Base-by-base conservation (phyloP, 2,888 invertebrate genomes). In the Axea sp. region DNA sequence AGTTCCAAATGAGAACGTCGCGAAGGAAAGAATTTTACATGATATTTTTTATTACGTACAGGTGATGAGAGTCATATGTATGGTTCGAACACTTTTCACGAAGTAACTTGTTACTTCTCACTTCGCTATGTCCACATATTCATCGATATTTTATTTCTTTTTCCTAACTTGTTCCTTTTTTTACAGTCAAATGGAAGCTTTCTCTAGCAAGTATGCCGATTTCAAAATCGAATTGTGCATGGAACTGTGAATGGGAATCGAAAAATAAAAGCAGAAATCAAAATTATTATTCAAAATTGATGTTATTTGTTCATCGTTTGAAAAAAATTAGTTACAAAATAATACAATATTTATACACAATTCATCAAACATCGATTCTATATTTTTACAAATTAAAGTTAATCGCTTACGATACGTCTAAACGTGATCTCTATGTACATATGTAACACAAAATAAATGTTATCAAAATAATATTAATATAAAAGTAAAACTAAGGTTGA, bases 81-180 rank as follows among this genome's bases (percentile, higher is more conserved):
- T 75, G 71, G 67, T 75, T 75, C 75, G 75, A 71, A 75, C 75
- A 47, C 59, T 75, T 75, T 75, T 75, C 71, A 75, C 67, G 75
- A 75, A 71, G 62, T 75, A 62, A 60, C 59, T 53, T 62, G 24
- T 68, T 57, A 68, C 14, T 62, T 47, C 30, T 68, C 35, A 51
- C 57, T 73, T 68, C 49, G 67, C 37, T 43, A 37, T 49, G 33
- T 60, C 65, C 51, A 45, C 53, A 35, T 64, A 59, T 65, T 59
- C 53, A 69, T 65, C 60, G 60, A 74, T 74, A 69, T 49, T 69
- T 60, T 15, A n/a, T 37, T 43, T 39, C 19, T 47, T 57, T 47
- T 8, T 12, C 9, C 12, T 33, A 43, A 30, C 2, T 8, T 43
- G 1, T 33, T 22, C 8, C 8, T 33, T 9, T 53, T 71, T 65